Percentiles rank a stretch among this genome's conserved stretches.
Evolutionary conservation across 2,113 vertebrate species (phyloP).

Genomic region (Varanus komodoensis): DNA sequence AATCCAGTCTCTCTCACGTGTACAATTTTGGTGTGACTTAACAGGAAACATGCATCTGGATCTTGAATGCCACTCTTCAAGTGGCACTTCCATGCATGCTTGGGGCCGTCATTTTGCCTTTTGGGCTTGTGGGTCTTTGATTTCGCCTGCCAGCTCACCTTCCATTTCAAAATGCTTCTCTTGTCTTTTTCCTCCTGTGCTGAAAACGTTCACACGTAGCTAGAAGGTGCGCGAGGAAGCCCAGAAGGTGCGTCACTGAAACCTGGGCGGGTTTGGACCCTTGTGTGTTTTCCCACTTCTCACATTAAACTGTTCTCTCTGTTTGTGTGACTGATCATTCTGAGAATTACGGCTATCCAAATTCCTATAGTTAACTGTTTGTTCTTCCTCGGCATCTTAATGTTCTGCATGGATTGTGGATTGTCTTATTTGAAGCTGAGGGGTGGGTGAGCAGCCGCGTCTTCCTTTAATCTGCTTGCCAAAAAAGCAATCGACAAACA

Average conservation of each 20-base stretch:
- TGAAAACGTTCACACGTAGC: not conserved
- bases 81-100: not conserved
- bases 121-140: not conserved
- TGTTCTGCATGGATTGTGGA: not conserved
- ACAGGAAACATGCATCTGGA: not conserved
- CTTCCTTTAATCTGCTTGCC: slow-evolving; percentile 54
- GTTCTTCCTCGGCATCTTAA: slow-evolving; percentile 28
- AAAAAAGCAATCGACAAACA: slow-evolving; percentile 51
- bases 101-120: not conserved
- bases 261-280: not conserved
- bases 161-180: not conserved
- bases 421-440: not conserved
- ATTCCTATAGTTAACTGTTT: slow-evolving; percentile 26
- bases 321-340: slow-evolving; percentile 27
- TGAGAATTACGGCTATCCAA: slow-evolving; percentile 42
- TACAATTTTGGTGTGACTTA: too few species aligned
- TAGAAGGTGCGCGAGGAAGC: too few species aligned
- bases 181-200: not conserved
- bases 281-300: not conserved
- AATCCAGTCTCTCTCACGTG: too few species aligned
- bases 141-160: not conserved
- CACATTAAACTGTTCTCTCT: not conserved
- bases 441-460: not conserved
- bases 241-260: not conserved
- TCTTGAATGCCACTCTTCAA: not conserved